Conservation (phyloP, 2,113 vertebrate genomes). For the Oxyura jamaicensis region DNA sequence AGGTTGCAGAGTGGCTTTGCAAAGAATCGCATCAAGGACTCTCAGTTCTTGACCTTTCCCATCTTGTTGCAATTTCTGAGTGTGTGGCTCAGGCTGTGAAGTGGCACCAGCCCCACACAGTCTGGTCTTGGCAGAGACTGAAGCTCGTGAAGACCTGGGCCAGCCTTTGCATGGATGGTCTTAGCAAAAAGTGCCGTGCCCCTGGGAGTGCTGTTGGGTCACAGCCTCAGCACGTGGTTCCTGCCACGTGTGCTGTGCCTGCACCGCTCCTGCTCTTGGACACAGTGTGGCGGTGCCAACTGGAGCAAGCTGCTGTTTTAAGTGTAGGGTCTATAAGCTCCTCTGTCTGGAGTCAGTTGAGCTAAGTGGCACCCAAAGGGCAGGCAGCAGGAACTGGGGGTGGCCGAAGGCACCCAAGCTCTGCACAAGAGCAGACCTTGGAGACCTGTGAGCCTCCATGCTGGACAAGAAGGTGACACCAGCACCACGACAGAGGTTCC, state of each 20-base stretch:
- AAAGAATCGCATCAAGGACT: neutral
- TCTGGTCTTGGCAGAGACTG: neutral
- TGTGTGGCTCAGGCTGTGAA: neutral
- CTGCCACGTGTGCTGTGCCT: rapidly evolving
- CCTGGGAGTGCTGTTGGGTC: neutral
- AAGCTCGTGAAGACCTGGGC: neutral
- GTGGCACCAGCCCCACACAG: rapidly evolving
- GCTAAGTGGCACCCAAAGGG: neutral
- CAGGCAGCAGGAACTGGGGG: neutral
- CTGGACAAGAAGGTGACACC: neutral
- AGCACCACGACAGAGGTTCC: rapidly evolving
- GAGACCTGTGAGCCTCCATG: neutral
- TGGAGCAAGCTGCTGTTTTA: neutral
- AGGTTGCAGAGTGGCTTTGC: neutral
- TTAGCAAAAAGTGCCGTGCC: neutral
- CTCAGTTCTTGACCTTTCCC: neutral
- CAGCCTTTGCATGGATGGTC: neutral
- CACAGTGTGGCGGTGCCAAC: neutral
- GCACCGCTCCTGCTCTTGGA: neutral
- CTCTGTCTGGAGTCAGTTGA: neutral
- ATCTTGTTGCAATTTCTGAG: neutral
- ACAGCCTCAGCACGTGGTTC: rapidly evolving
- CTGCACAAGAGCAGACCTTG: neutral
- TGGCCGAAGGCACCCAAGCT: neutral
- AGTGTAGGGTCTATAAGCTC: neutral